Evolutionary conservation across 2,888 invertebrate species (phyloP).

Genomic region (Lordiphosa andalusiaca): DNA sequence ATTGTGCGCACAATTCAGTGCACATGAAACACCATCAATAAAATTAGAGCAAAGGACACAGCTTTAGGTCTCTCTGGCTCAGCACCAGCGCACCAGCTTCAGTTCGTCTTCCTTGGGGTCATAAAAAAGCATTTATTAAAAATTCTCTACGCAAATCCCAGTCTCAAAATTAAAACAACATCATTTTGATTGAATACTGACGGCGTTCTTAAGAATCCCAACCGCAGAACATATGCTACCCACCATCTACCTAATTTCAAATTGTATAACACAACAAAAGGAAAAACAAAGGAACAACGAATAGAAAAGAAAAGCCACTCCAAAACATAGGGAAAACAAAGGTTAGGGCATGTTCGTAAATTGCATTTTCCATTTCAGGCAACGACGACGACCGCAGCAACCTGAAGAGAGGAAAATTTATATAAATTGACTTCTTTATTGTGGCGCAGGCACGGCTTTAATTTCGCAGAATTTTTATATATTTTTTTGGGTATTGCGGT

Average conservation of each 20-base stretch:
- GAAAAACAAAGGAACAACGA: slow-evolving; percentile 24
- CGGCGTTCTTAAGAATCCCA: slow-evolving; percentile 15
- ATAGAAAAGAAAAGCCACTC: slow-evolving; percentile 55
- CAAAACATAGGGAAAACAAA: slow-evolving; percentile 46
- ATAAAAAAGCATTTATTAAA: slow-evolving; percentile 66
- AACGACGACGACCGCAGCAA: slow-evolving; percentile 43
- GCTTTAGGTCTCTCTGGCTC: slow-evolving; percentile 6
- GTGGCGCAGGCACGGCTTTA: slow-evolving; percentile 59
- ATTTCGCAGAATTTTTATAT: slow-evolving; percentile 67
- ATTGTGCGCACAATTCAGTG: slow-evolving; percentile 59
- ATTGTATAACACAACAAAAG: slow-evolving; percentile 61
- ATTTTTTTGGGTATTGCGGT: slow-evolving; percentile 18
- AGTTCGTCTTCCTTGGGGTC: slow-evolving; percentile 47
- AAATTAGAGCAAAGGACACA: slow-evolving; percentile 61
- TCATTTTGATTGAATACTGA: slow-evolving; percentile 73
- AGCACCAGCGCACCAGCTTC: slow-evolving; percentile 28
- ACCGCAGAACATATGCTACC: slow-evolving; percentile 69
- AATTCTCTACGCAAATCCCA: slow-evolving; percentile 73
- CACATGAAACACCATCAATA: slow-evolving; percentile 70
- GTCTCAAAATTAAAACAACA: slow-evolving; percentile 72
- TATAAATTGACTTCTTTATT: slow-evolving; percentile 77
- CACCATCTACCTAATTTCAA: slow-evolving; percentile 59
- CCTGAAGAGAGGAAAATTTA: slow-evolving; percentile 64
- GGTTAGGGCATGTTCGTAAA: slow-evolving; percentile 53
- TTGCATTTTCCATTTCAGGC: slow-evolving; percentile 53